Evolutionary conservation across 2,113 vertebrate genomes (phyloP).

Genomic region (Corythornis cristatus): DNA sequence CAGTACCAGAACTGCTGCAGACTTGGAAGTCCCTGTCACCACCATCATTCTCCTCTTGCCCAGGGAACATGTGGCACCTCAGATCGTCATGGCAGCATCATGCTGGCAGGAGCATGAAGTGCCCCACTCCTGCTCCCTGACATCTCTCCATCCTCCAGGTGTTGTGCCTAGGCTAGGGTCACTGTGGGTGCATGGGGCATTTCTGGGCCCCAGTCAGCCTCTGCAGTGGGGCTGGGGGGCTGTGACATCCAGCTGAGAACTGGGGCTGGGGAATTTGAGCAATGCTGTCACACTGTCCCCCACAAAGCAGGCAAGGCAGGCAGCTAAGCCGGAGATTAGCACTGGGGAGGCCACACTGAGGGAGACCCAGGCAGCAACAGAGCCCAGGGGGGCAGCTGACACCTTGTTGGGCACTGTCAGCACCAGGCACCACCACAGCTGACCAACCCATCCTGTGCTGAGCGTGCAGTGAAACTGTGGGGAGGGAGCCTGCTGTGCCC

Average conservation of each 20-base stretch:
- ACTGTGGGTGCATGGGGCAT: fast-evolving
- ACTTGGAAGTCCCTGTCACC: background rate
- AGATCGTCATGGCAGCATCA: fast-evolving
- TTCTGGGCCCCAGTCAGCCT: fast-evolving
- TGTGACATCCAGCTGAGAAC: fast-evolving
- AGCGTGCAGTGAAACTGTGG: fast-evolving
- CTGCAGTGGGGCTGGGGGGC: background rate
- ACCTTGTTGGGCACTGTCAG: background rate
- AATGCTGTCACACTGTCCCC: fast-evolving
- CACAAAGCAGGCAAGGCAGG: background rate
- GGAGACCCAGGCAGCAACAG: background rate
- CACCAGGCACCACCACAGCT: fast-evolving
- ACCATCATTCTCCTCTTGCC: fast-evolving
- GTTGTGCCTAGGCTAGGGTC: background rate
- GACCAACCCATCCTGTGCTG: background rate
- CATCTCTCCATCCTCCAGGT: fast-evolving
- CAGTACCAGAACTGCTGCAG: fast-evolving
- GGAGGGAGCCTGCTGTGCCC: background rate
- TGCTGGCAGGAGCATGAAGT: background rate
- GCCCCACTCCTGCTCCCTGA: background rate
- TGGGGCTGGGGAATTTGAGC: background rate
- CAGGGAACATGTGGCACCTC: background rate
- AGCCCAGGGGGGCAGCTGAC: fast-evolving
- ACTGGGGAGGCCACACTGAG: fast-evolving
- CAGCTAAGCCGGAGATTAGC: background rate